Base-by-base conservation (phyloP, 2,888 invertebrate genomes). In the Thysanoteuthis rhombus region DNA sequence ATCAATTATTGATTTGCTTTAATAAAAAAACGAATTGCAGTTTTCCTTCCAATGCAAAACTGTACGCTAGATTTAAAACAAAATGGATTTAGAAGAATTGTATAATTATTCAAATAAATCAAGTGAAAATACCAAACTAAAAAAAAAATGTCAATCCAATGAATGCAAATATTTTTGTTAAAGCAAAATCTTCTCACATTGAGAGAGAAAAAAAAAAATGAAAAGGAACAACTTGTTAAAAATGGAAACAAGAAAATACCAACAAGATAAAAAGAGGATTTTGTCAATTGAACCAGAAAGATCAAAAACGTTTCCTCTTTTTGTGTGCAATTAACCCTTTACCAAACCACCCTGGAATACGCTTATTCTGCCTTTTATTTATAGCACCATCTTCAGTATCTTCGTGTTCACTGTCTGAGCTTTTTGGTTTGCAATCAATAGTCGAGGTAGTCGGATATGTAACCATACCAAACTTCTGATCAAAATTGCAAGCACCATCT, bases 301-400 rank as follows among this genome's bases (percentile, higher is more conserved):
- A 36, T 94, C 75, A 94, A 45, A 94, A 94, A 94, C 94, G 94
- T 52, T 94, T 95, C 38, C 93, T 94, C 93, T 95, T 96, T 93
- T 95, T 96, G 75, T 94, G 94, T 12, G 96, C 92, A 93, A 95
- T 96, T 39, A 96, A 93, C 1, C 96, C 96, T 95, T 96, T 96
- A 10, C 96, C 96, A 96, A 96, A 96, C 96, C 96, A 96, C 28
- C 96, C 96, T 47, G 96, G 96, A 4, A 96, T n/a, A 75, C 75
- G 75, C 75, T 75, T 75, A 75, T 75, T 75, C 75, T n/a, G 75
- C 75, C 12, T 75, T 75, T 75, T 75, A 75, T 36, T 75, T 19
- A 75, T 75, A 75, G 75, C 75, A 75, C 75, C 75, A 75, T 75
- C 75, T 75, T n/a, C n/a, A 75, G 75, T 75, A 75, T 36, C n/a